These are phyloP conservation scores for Caenorhabditis sp. DNA, from an alignment of 2,888 invertebrate genomes.

Conservation along the genomic window DNA sequence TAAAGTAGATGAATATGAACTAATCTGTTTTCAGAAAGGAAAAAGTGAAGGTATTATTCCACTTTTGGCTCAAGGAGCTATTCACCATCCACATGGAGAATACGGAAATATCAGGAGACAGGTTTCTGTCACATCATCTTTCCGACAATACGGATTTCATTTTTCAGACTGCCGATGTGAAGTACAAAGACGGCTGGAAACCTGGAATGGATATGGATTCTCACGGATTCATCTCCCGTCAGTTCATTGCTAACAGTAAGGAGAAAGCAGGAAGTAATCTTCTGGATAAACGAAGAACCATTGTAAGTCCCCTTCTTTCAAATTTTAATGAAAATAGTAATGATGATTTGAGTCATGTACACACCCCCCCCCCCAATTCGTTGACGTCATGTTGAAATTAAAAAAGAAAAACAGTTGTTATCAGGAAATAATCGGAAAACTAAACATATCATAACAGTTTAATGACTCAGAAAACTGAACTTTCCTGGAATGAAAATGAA, in stretches of 20 bases:
- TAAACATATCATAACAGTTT: conserved; percentile 24
- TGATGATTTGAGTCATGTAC: conserved; percentile 30
- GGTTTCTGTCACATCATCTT: conserved; percentile 40
- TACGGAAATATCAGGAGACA: conserved; percentile 72
- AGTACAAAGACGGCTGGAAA: conserved; percentile 71
- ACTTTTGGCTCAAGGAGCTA: conserved; percentile 65
- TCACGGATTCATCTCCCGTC: conserved; percentile 75
- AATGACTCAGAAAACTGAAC: conserved; percentile 37
- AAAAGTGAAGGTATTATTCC: conserved; percentile 69
- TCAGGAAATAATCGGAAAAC: conserved; percentile 32
- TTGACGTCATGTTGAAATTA: conserved; percentile 43
- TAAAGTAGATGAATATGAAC: no score
- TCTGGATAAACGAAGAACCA: conserved; percentile 71
- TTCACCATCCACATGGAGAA: conserved; percentile 62
- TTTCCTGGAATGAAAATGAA: conserved; percentile 18
- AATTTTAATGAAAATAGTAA: conserved; percentile 3
- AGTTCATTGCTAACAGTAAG: conserved; percentile 75
- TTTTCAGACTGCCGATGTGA: conserved; percentile 75
- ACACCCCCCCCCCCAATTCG: conserved; percentile 22
- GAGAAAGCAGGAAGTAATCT: conserved; percentile 78
- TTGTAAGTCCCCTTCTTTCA: conserved; percentile 41
- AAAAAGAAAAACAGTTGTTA: conserved; percentile 37
- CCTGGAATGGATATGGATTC: conserved; percentile 75
- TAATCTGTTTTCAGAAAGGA: conserved; percentile 68
- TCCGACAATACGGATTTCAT: no score